Evolutionary conservation across 2,888 invertebrate genomes (phyloP).

Genomic region (Zygogramma bicolorata): DNA sequence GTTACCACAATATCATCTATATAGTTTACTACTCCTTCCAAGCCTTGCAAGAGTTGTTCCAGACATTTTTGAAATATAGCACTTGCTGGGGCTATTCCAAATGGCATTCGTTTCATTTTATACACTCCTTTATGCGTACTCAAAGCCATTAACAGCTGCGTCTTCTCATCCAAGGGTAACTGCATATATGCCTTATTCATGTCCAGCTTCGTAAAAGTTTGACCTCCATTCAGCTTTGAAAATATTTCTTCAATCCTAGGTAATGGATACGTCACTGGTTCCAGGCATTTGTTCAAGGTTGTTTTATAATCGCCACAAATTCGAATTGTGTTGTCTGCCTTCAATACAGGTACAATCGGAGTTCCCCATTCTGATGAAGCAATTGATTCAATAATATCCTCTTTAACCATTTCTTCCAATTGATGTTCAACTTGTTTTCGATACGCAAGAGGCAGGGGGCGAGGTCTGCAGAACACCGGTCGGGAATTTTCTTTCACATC

Average conservation of each 20-base stretch:
- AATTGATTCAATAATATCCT: not conserved
- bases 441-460: too few species aligned
- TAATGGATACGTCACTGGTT: slow-evolving; percentile 15
- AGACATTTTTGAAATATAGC: slow-evolving; percentile 25
- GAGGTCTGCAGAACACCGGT: too few species aligned
- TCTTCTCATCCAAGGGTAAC: slow-evolving; percentile 11
- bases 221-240: slow-evolving; percentile 1
- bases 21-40: slow-evolving; percentile 15
- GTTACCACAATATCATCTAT: slow-evolving; percentile 53
- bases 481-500: too few species aligned
- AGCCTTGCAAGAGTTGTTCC: slow-evolving; percentile 20
- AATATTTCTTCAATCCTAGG: slow-evolving; percentile 27
- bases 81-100: slow-evolving; percentile 25
- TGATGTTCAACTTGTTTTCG: not conserved
- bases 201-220: too few species aligned
- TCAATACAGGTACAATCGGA: slow-evolving; percentile 18
- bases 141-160: slow-evolving; percentile 6
- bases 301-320: slow-evolving; percentile 27
- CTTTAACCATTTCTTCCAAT: not conserved
- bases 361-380: slow-evolving; percentile 14
- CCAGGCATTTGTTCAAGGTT: slow-evolving; percentile 16
- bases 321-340: slow-evolving; percentile 21
- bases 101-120: slow-evolving; percentile 21
- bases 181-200: too few species aligned
- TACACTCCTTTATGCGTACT: slow-evolving; percentile 22